Conservation (phyloP, 2,797 vertebrate species). For the Glyptemys insculpta region DNA sequence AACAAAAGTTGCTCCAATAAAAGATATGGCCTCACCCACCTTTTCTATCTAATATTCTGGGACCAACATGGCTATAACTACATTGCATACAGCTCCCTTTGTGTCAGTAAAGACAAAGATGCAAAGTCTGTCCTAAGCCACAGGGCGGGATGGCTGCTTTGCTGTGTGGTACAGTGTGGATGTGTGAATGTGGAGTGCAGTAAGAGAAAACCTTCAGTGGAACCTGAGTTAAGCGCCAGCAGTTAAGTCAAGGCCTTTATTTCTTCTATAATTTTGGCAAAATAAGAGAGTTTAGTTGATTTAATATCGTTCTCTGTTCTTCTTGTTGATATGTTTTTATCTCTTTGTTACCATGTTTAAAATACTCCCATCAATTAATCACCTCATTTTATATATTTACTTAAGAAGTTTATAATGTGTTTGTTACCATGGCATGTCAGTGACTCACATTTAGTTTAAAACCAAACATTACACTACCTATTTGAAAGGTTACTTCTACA, state of each 20-base stretch:
- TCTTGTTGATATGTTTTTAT: fast-evolving
- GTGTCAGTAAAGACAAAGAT: neutral
- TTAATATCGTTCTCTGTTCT: neutral
- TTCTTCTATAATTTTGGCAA: neutral
- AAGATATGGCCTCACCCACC: neutral
- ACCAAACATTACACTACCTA: neutral
- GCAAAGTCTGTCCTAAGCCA: neutral
- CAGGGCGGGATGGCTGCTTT: neutral
- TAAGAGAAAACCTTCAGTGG: neutral
- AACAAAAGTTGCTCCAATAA: neutral
- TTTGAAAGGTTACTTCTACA: neutral
- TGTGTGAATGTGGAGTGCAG: neutral
- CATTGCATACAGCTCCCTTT: neutral
- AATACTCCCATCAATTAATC: neutral
- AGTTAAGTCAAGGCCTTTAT: neutral
- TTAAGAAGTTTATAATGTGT: fast-evolving
- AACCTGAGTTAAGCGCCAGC: neutral
- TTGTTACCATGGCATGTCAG: neutral
- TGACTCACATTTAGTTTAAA: neutral
- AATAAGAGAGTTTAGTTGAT: neutral
- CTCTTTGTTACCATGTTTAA: neutral
- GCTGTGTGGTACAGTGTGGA: neutral
- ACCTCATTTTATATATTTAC: neutral
- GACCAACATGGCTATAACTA: neutral
- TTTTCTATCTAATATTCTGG: neutral